Evolutionary conservation across 2,888 invertebrate genomes (phyloP), one percentile per base, ranked within the genome.

Genomic region (Lepidonotus clava): DNA sequence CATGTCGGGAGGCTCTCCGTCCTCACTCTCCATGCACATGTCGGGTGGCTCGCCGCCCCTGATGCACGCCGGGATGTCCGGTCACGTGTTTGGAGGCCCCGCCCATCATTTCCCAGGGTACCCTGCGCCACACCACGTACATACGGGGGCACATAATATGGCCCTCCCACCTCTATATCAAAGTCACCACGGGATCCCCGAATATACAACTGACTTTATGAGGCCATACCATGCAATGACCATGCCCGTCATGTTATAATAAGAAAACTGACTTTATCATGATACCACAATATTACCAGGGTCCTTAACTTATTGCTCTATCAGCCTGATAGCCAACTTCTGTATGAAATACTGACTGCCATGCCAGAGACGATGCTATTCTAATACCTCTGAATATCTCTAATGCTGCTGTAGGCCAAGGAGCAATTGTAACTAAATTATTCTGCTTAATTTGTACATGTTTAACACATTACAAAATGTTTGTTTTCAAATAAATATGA

Each of bases 41-140:
- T 71, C 71, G n/a, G n/a, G n/a, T n/a, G 71, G 21, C 36, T 71
- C 71, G 5, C 71, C 71, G 34, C 71, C 71, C 71, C 34, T 71
- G 36, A 71, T 71, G 71, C 71, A 71, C 71, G 21, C 11, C 36
- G 14, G n/a, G 2, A 36, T 38, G 14, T 38, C 71, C 71, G 71
- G 36, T 71, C 71, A 34, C 34, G 8, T 71, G 36, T 11, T 71
- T 11, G 11, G 36, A 1, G 8, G 18, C 46, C 46, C 8, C 46
- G 8, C 8, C 46, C 46, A 8, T 18, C 36, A 34, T 0, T 71
- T 36, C 71, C 71, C 71, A 38, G 71, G 71, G 0, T 71, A 36
- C 71, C 38, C 34, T n/a, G 38, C 71, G 38, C 34, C 71, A 38
- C 71, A 71, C 38, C 71, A 38, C 71, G 24, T 38, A 38, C 34